phyloP scores from a whole-genome alignment of 2,113 vertebrate species.

The Cinclus cinclus region DNA sequence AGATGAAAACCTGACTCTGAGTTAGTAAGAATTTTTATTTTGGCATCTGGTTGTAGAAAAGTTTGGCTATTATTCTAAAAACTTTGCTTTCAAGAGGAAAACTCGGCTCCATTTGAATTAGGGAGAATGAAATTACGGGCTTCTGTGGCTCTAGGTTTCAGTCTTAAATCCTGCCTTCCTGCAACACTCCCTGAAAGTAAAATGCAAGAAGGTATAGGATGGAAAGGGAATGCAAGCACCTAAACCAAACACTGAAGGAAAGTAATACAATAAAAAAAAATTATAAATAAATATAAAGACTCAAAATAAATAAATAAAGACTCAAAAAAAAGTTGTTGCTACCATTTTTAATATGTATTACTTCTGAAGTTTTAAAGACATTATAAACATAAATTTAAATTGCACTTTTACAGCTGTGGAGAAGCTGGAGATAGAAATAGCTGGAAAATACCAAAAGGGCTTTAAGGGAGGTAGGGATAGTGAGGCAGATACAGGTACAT shows the following conservation, averaged over 20 bases:
- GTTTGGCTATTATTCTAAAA: not conserved
- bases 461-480: not conserved
- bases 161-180: not conserved
- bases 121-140: not conserved
- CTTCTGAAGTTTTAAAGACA: not conserved
- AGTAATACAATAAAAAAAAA: not conserved
- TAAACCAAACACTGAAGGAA: not conserved
- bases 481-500: not conserved
- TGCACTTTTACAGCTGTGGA: not conserved
- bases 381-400: not conserved
- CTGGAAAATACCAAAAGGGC: not conserved
- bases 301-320: not conserved
- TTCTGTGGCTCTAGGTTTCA: not conserved
- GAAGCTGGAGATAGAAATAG: not conserved
- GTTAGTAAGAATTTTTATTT: not conserved
- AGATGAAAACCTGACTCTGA: not conserved
- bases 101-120: not conserved
- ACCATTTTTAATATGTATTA: not conserved
- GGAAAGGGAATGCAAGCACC: not conserved
- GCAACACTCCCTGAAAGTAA: not conserved
- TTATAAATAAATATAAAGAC: not conserved
- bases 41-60: not conserved
- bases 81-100: not conserved
- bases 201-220: not conserved
- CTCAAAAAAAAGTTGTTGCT: not conserved